A percentile compares a stretch with the other conserved stretches of the same genome.
Conservation (phyloP, 1,140 invertebrate species). For the Hycleus cichorii region DNA sequence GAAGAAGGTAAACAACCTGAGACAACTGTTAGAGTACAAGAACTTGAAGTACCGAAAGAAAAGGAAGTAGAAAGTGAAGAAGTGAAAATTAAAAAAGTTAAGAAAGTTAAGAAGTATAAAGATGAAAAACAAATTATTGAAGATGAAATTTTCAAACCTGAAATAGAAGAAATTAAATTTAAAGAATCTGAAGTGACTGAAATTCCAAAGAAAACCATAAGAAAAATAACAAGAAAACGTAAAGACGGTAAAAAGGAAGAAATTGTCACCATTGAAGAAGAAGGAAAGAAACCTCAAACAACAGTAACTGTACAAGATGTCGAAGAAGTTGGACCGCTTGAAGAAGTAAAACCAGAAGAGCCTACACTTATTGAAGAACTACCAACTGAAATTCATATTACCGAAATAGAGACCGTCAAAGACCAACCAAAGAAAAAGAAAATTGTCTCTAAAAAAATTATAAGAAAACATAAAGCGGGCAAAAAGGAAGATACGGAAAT, state of each 20-base stretch:
- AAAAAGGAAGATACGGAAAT: slow-evolving; percentile 43
- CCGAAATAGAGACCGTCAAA: slow-evolving; percentile 33
- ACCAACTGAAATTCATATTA: slow-evolving; percentile 33
- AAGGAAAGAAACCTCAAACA: slow-evolving; percentile 33
- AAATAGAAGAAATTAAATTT: slow-evolving; percentile 4
- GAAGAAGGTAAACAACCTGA: slow-evolving; percentile 25
- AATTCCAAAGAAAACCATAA: slow-evolving; percentile 4
- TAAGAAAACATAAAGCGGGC: slow-evolving; percentile 38
- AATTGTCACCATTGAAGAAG: slow-evolving; percentile 39
- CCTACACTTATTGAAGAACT: slow-evolving; percentile 34
- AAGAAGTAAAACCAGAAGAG: slow-evolving; percentile 34
- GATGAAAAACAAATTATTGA: slow-evolving; percentile 37
- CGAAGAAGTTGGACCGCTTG: slow-evolving; percentile 14
- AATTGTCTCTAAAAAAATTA: slow-evolving; percentile 34
- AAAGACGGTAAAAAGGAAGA: slow-evolving; percentile 39
- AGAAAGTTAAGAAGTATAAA: slow-evolving; percentile 26
- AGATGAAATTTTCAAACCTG: slow-evolving; percentile 9
- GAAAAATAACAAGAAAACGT: slow-evolving; percentile 28
- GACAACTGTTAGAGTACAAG: slow-evolving; percentile 31
- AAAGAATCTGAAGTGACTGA: slow-evolving; percentile 17
- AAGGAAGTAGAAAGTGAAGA: slow-evolving; percentile 26
- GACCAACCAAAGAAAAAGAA: slow-evolving; percentile 32
- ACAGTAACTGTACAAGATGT: slow-evolving; percentile 32
- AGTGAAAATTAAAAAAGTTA: slow-evolving; percentile 24
- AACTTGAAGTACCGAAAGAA: slow-evolving; percentile 23